phyloP scores from a whole-genome alignment of 2,797 vertebrate genomes.

The Naso thynnoides region DNA sequence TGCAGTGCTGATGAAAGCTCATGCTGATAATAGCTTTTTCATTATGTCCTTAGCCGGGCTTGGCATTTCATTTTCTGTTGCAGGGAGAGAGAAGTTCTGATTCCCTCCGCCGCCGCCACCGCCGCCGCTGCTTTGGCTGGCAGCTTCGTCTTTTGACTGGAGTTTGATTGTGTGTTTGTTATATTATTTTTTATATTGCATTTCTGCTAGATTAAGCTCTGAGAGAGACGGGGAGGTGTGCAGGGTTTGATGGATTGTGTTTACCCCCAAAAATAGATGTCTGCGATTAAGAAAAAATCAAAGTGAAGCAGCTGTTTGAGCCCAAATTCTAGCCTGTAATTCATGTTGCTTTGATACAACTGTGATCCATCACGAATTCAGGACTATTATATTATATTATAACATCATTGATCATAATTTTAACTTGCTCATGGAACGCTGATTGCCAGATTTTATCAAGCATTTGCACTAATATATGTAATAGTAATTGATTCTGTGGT shows the following conservation, averaged over 20 bases:
- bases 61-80: constrained; percentile 69
- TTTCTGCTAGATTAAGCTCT: constrained; percentile 52
- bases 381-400: too few species aligned
- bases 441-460: too few species aligned
- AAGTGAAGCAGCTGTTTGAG: constrained; percentile 34
- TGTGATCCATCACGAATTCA: not conserved
- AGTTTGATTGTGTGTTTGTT: constrained; percentile 42
- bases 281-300: constrained; percentile 12
- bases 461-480: too few species aligned
- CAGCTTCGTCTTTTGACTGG: constrained; percentile 23
- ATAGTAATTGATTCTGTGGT: too few species aligned
- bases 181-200: constrained; percentile 38
- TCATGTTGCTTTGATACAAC: not conserved
- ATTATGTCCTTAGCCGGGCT: constrained; percentile 72
- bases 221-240: not conserved
- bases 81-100: constrained; percentile 46
- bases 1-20: constrained; percentile 78
- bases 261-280: constrained; percentile 38
- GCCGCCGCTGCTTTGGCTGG: constrained; percentile 7
- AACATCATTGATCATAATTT: too few species aligned
- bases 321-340: not conserved
- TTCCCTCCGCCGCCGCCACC: constrained; percentile 29
- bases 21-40: constrained; percentile 79
- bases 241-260: constrained; percentile 15
- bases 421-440: too few species aligned